A percentile compares a stretch with the other conserved stretches of the same genome.
Conservation (phyloP, 2,113 vertebrate genomes). For the Talpa occidentalis region DNA sequence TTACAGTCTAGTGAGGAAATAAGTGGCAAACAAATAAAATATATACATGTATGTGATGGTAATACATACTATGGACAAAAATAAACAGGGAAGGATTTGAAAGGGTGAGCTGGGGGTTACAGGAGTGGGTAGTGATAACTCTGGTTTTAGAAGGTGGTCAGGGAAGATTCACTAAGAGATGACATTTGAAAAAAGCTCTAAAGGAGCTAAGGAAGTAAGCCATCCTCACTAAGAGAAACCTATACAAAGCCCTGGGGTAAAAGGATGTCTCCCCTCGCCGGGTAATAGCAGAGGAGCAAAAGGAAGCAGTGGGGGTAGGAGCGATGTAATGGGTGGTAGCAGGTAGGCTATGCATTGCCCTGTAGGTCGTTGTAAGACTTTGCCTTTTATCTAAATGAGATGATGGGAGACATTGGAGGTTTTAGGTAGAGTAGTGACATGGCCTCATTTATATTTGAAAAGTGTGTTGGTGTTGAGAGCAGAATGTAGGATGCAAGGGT, state of each 20-base stretch:
- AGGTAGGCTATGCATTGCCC: background rate
- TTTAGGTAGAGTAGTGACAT: background rate
- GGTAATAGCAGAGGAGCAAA: background rate
- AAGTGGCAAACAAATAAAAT: background rate
- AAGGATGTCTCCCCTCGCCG: background rate
- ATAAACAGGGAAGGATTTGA: background rate
- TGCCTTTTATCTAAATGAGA: background rate
- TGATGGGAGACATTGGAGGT: too few relatives aligned
- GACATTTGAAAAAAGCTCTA: background rate
- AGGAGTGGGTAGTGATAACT: background rate
- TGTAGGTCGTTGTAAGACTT: background rate
- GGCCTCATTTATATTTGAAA: background rate
- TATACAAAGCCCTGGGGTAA: background rate
- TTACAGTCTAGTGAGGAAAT: background rate
- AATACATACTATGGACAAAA: conserved; percentile 3
- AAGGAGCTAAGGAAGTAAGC: background rate
- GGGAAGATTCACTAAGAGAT: background rate
- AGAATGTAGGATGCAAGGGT: background rate
- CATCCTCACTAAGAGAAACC: background rate
- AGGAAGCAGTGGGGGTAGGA: background rate
- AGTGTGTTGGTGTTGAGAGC: background rate
- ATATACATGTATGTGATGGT: background rate
- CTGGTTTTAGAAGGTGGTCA: background rate
- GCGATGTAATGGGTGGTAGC: too few relatives aligned
- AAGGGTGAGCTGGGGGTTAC: background rate